Evolutionary conservation across 2,797 vertebrate species (phyloP).

Genomic region (Neosilurus hyrtlii): DNA sequence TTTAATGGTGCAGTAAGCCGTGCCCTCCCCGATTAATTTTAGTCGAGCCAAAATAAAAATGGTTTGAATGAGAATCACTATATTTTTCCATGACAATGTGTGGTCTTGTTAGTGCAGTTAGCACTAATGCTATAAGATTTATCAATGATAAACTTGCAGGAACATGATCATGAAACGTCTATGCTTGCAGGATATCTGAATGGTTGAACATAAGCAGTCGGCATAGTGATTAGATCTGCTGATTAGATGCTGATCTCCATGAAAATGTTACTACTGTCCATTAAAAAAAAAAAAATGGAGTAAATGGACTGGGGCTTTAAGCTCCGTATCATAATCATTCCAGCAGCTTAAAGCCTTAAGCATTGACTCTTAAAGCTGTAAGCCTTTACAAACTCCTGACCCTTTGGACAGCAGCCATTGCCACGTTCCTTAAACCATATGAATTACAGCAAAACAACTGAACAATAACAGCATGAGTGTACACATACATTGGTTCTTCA

Average conservation of each 20-base stretch:
- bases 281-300: no score
- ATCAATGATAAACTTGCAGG: not conserved
- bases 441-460: constrained; percentile 4
- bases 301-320: not conserved
- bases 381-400: constrained; percentile 1
- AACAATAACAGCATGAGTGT: constrained; percentile 10
- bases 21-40: not conserved
- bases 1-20: not conserved
- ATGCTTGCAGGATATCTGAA: not conserved
- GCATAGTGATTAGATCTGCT: not conserved
- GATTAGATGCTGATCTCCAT: not conserved
- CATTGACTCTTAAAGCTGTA: not conserved
- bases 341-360: not conserved
- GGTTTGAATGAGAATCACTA: not conserved
- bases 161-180: not conserved
- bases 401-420: not conserved
- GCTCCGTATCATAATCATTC: not conserved
- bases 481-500: not conserved
- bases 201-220: not conserved
- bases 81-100: not conserved
- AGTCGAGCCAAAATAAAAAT: not conserved
- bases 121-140: not conserved
- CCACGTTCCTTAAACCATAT: not conserved
- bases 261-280: not conserved
- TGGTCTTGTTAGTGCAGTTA: not conserved